phyloP scores from a whole-genome alignment of 2,797 vertebrate genomes.

The Danio tinwini region DNA sequence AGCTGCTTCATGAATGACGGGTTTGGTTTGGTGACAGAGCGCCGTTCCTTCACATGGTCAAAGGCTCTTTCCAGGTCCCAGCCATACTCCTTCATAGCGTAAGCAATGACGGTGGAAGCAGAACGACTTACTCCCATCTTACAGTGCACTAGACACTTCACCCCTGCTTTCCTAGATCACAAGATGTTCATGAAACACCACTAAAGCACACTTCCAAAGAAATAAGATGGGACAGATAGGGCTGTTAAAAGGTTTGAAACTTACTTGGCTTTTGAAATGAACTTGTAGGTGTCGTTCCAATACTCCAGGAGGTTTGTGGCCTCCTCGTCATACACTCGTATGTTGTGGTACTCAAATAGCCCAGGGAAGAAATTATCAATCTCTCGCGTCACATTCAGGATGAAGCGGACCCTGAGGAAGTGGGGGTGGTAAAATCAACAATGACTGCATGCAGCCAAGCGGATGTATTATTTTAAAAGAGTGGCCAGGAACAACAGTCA shows the following conservation, averaged over 20 bases:
- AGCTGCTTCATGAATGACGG: constrained; percentile 97
- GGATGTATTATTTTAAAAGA: constrained; percentile 24
- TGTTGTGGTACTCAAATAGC: constrained; percentile 95
- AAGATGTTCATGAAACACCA: neutral
- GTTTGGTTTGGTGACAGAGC: constrained; percentile 94
- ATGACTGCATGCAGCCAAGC: constrained; percentile 18
- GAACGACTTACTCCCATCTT: constrained; percentile 99
- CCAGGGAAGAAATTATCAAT: constrained; percentile 99
- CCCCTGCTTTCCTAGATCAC: constrained; percentile 87
- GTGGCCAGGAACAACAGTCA: constrained; percentile 17
- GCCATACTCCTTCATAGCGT: constrained; percentile 98
- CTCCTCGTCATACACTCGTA: constrained; percentile 96
- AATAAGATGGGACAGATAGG: neutral
- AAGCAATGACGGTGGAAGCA: constrained; percentile 95
- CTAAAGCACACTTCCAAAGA: neutral
- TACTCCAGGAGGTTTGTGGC: constrained; percentile 96
- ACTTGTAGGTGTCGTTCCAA: constrained; percentile 98
- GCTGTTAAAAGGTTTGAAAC: constrained; percentile 18
- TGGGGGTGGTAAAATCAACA: constrained; percentile 37
- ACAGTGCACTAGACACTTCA: constrained; percentile 97
- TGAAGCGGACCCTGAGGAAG: constrained; percentile 86
- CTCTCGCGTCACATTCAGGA: constrained; percentile 96
- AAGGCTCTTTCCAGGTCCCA: constrained; percentile 95
- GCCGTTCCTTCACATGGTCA: constrained; percentile 92
- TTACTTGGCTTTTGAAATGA: constrained; percentile 98